Base-by-base conservation (phyloP, 2,113 vertebrate species). In the Tautogolabrus adspersus region DNA sequence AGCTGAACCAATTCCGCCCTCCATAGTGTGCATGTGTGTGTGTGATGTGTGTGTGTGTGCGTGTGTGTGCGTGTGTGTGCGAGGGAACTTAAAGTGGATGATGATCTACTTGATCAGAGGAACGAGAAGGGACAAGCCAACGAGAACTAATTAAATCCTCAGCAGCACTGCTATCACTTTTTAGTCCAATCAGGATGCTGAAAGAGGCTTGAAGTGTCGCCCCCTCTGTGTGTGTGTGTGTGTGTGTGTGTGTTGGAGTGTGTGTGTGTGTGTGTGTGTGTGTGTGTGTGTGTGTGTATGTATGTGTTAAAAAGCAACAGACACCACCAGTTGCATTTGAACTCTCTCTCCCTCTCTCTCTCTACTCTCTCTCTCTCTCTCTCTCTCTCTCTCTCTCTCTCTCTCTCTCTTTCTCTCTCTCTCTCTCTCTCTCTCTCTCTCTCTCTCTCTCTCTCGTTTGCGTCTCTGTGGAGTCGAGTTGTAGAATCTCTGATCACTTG, bases 101-200 rank as follows among this genome's bases (percentile, higher is more conserved):
- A 80, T 75, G 67, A 66, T 81, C 23, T 77, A 81, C 78, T 78
- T 81, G 77, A 87, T 87, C 74, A 78, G 66, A 84, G 52, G 77
- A 81, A 83, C 15, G 11, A 77, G 72, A 59, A 46, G 63, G 40
- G 79, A 86, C 75, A 77, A 69, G 59, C 54, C 72, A 83, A 77
- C 52, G 62, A 73, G 64, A 73, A 80, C 84, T 80, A 83, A 81
- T 87, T 83, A 87, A 81, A 74, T 70, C 60, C 64, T 59, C 15
- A 16, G 60, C 57, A 42, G 65, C 9, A 8, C 77, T 59, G 60
- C 74, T 80, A 62, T 83, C 81, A 61, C 72, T n/a, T 80, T 86
- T 62, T 47, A 69, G 68, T 3, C 68, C 72, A 73, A 83, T 80
- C 16, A 83, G 76, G 68, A 58, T 0, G 9, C 73, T 0, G 59